phyloP scores from a whole-genome alignment of 2,888 invertebrate genomes.

The Melieria picta region DNA sequence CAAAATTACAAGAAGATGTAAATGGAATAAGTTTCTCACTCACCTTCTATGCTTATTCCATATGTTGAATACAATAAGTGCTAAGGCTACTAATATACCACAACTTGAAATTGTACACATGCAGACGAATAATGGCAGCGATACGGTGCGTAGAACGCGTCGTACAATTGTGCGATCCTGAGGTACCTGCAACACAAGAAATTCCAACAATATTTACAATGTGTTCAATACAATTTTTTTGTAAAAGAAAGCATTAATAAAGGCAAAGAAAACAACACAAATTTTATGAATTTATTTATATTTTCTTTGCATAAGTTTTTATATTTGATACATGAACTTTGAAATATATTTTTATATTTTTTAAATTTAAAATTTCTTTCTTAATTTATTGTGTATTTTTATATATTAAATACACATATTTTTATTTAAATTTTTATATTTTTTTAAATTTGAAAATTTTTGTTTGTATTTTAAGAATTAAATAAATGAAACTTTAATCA shows the following conservation, averaged over 20 bases:
- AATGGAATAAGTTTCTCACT: constrained; percentile 42
- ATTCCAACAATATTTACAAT: neutral
- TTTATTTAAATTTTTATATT: too few relatives aligned
- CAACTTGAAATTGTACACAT: constrained; percentile 91
- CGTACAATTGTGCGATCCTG: constrained; percentile 93
- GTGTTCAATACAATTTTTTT: neutral
- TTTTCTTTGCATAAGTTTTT: neutral
- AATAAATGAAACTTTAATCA: too few relatives aligned
- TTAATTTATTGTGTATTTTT: too few relatives aligned
- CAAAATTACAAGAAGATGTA: neutral
- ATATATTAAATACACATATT: too few relatives aligned
- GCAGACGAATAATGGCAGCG: constrained; percentile 89
- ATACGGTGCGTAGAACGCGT: constrained; percentile 85
- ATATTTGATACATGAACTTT: too few relatives aligned
- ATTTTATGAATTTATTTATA: neutral
- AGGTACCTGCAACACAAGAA: constrained; percentile 76
- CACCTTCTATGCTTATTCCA: constrained; percentile 93
- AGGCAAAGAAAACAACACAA: neutral
- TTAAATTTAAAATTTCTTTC: too few relatives aligned
- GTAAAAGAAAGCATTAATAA: neutral
- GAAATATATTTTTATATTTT: neutral
- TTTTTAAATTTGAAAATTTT: too few relatives aligned
- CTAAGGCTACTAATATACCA: constrained; percentile 86
- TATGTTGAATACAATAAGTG: constrained; percentile 90
- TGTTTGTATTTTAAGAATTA: too few relatives aligned